Evolutionary conservation across 2,888 invertebrate genomes (phyloP), one percentile per base, ranked within the genome.

Genomic region (Cepaea hortensis): DNA sequence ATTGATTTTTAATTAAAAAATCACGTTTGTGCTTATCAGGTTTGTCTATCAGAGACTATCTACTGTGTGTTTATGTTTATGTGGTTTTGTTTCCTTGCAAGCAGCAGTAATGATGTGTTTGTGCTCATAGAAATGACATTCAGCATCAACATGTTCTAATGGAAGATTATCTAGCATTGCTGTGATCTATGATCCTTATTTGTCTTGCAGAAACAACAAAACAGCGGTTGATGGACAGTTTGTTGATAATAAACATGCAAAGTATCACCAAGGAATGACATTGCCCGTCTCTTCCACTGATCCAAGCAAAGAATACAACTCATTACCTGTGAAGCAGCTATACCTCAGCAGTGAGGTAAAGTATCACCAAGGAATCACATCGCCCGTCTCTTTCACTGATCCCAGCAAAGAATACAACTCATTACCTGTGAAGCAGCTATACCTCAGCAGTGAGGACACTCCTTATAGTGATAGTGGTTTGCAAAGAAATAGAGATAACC

Each of bases 221-320:
- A 2, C 46, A 23, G 23, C 61, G 61, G 83, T 62, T 83, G 73
- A 72, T 72, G 75, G 62, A 48, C 83, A 62, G 13, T n/a, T 83
- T 3, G 7, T 72, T 62, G 75, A 13, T 18, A 35, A 23, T 35
- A 23, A 35, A 35, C 61, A 73, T 75, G 46, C 0, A 55, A 61
- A 62, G 6, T 20, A 23, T 48, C 73, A 73, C 11, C 75, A 61
- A 46, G 75, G 23, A 50, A n/a, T 72, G 48, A 23, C 72, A 46
- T 70, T 68, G 6, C 79, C 48, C 50, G 65, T 35, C 18, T 50
- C 35, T 65, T 13, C 9, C 15, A 70, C n/a, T 50, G 55, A 79
- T n/a, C 68, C 70, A 13, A 79, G 55, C 9, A 68, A 65, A 23
- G 70, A 7, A 6, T 23, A 85, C 73, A 77, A n/a, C 50, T 68